A percentile compares a stretch with the other conserved stretches of the same genome.
Evolutionary conservation across 1,140 invertebrate genomes (phyloP).

Genomic region (Eueides isabella): DNA sequence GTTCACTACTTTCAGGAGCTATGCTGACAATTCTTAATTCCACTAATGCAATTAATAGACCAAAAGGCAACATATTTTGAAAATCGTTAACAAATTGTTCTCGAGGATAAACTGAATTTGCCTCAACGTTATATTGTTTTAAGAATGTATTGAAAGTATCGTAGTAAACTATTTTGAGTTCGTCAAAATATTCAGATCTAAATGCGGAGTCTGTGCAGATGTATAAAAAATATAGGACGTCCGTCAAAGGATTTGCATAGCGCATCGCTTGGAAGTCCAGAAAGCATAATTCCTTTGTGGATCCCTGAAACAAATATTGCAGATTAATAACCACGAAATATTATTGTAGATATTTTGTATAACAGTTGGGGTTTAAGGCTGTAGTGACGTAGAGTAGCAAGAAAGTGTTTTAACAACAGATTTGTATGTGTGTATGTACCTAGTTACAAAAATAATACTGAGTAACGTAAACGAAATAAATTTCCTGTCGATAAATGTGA

Average conservation of each 20-base stretch:
- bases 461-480: no score
- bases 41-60: conserved; percentile 58
- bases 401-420: no score
- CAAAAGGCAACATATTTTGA: conserved; percentile 53
- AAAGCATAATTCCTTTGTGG: conserved; percentile 56
- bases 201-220: conserved; percentile 66
- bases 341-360: no score
- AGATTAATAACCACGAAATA: neutral
- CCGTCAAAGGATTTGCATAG: conserved; percentile 60
- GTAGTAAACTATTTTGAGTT: conserved; percentile 55
- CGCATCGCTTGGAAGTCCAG: conserved; percentile 72
- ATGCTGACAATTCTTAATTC: conserved; percentile 61
- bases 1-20: conserved; percentile 42
- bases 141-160: conserved; percentile 57
- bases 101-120: conserved; percentile 49
- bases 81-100: conserved; percentile 57
- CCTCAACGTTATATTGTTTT: conserved; percentile 53
- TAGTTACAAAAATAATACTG: no score
- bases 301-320: conserved; percentile 52
- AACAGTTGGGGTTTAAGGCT: no score
- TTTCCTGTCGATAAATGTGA: no score
- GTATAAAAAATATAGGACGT: conserved; percentile 66
- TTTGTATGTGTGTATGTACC: no score
- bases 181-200: conserved; percentile 58
- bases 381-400: no score